Conservation (phyloP, 2,113 vertebrate species). For the Toxostoma redivivum region DNA sequence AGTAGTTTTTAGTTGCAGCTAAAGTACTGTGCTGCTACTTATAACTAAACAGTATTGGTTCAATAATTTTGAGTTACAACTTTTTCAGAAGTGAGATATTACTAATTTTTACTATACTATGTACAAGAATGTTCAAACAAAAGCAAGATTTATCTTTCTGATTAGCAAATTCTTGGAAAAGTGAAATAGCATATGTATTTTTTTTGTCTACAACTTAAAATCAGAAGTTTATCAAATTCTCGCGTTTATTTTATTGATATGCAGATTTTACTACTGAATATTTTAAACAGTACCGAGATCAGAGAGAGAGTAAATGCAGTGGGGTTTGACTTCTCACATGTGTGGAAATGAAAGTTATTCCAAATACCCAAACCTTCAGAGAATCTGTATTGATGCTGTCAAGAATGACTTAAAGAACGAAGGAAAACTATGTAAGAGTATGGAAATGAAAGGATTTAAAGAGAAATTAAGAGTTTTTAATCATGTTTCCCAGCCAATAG, state of each 20-base stretch:
- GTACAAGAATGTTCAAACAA: background rate
- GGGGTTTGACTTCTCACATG: background rate
- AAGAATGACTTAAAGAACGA: background rate
- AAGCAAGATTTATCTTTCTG: background rate
- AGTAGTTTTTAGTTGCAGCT: conserved; percentile 46
- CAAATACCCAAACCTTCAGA: background rate
- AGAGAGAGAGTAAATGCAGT: background rate
- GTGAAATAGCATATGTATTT: background rate
- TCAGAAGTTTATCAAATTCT: background rate
- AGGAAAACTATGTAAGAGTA: background rate
- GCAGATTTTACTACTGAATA: background rate
- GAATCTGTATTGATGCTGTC: background rate
- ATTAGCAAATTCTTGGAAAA: background rate
- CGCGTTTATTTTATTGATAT: background rate
- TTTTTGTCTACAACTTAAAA: background rate
- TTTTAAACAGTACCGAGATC: background rate
- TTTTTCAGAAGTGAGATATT: background rate
- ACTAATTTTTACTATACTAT: background rate
- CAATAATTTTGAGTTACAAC: background rate
- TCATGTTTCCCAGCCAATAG: background rate
- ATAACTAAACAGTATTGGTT: background rate
- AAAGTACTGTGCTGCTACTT: background rate
- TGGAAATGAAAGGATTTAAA: background rate
- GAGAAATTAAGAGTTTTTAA: background rate
- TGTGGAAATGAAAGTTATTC: background rate